phyloP scores from a whole-genome alignment of 2,797 vertebrate genomes.

The Malacoctenus gilli region DNA sequence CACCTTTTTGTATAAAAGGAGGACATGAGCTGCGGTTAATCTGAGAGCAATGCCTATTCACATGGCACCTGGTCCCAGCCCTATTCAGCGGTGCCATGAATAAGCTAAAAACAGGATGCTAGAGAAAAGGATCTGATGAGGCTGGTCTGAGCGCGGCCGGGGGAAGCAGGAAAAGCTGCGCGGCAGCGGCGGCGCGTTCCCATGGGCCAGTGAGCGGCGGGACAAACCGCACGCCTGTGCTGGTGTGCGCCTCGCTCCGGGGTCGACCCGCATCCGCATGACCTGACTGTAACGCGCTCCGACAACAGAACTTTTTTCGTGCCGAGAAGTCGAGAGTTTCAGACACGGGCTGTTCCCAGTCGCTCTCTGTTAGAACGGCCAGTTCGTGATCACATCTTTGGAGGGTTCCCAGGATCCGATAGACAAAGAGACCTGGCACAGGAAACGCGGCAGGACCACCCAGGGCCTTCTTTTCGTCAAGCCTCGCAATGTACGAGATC shows the following conservation, averaged over 20 bases:
- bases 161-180: conserved; percentile 51
- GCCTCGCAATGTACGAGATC: conserved; percentile 29
- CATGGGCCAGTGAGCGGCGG: conserved; percentile 63
- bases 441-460: conserved; percentile 72
- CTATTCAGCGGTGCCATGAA: conserved; percentile 71
- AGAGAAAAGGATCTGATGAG: conserved; percentile 63
- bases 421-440: conserved; percentile 51
- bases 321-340: conserved; percentile 29
- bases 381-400: conserved; percentile 64
- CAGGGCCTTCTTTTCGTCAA: conserved; percentile 48
- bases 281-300: conserved; percentile 50
- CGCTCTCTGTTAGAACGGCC: conserved; percentile 39
- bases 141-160: conserved; percentile 62
- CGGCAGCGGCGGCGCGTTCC: conserved; percentile 62
- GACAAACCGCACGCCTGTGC: conserved; percentile 63
- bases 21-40: conserved; percentile 69
- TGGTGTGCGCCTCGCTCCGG: conserved; percentile 61
- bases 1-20: conserved; percentile 75
- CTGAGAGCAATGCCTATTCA: conserved; percentile 74
- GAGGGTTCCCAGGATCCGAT: conserved; percentile 56
- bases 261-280: conserved; percentile 68
- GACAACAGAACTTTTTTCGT: conserved; percentile 25
- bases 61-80: conserved; percentile 71
- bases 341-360: conserved; percentile 47
- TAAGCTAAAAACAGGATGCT: conserved; percentile 39